Base-by-base conservation (phyloP, 2,797 vertebrate species). In the Cossypha caffra region DNA sequence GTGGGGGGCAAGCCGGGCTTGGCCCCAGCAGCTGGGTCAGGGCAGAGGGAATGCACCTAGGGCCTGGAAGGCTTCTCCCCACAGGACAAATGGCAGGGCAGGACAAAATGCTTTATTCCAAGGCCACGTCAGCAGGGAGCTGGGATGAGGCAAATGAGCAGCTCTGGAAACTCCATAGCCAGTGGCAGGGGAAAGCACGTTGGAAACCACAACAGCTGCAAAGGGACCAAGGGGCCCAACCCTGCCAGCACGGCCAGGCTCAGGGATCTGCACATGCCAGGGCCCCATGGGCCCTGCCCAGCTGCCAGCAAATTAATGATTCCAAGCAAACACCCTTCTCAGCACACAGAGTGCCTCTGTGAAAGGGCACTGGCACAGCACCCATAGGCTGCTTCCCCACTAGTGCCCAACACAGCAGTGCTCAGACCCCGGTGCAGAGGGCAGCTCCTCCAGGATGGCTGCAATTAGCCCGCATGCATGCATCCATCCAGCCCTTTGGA, bases 271-370 rank as follows among this genome's bases (percentile, higher is more conserved):
- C 48, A 93, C 38, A 62, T 33, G 78, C 81, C 16, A 7, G 63
- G 54, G 88, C 88, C 74, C 42, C 51, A 42, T 9, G 9, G 4
- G 61, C 62, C 92, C 83, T 91, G 48, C 87, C 93, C 80, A 75
- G 67, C 50, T 21, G 1, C 33, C 78, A 86, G 52, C 57, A 95
- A 95, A 96, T 92, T 89, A 84, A 68, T 52, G 42, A 91, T 79
- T 95, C 37, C 0, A 3, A 95, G 88, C 59, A 58, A 94, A 83
- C 20, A 7, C 68, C 82, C 2, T 10, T 50, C 78, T 40, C 5
- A 0, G 66, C 64, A 52, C 73, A 83, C 58, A 68, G 31, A 57
- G 72, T 10, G 16, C 81, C 78, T 95, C 76, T 90, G 68, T 87
- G 40, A 64, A 66, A 83, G 38, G 48, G 73, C 43, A 52, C 50